Evolutionary conservation across 2,797 vertebrate genomes (phyloP).

Genomic region (Cossypha dichroa): DNA sequence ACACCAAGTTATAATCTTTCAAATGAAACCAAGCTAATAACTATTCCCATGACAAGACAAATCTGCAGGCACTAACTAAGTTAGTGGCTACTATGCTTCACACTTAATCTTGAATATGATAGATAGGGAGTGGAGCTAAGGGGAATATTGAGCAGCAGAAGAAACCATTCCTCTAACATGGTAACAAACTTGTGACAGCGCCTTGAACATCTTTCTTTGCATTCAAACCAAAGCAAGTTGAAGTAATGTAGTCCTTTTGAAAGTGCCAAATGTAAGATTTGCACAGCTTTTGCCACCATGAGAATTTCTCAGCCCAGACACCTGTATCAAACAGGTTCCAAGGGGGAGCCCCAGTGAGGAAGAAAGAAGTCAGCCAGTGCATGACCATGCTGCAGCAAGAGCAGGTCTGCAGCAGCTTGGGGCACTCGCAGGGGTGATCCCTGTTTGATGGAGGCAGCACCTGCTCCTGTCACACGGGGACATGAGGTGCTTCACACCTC

Average conservation of each 20-base stretch:
- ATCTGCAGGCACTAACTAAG: constrained; percentile 14
- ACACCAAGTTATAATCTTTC: constrained; percentile 17
- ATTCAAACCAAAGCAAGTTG: neutral
- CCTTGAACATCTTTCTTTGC: neutral
- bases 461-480: neutral
- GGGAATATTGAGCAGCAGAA: neutral
- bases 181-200: neutral
- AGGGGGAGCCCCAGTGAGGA: neutral
- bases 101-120: constrained; percentile 5
- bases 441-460: neutral
- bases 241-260: neutral
- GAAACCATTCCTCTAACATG: neutral
- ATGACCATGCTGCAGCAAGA: fast-evolving
- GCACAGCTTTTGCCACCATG: neutral
- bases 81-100: constrained; percentile 12
- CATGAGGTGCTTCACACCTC: neutral
- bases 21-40: constrained; percentile 36
- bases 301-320: neutral
- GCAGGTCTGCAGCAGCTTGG: neutral
- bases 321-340: neutral
- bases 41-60: constrained; percentile 1
- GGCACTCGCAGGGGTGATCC: neutral
- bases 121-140: neutral
- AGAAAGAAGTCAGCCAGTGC: neutral
- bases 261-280: neutral